Conservation (phyloP, 2,888 invertebrate species). For the Ichneumoninae sp. region DNA sequence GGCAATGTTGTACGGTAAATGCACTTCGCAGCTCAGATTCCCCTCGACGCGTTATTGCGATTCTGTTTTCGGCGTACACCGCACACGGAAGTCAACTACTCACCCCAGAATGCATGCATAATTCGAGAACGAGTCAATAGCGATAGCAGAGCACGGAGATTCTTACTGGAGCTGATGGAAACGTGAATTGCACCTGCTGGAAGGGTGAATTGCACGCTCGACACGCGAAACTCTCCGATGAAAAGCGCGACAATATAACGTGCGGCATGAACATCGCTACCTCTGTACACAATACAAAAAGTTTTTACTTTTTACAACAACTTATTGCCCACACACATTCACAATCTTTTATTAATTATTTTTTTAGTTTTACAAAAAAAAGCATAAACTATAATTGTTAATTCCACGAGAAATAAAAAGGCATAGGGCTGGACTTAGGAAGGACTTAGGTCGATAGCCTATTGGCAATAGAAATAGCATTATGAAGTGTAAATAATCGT, state of each 20-base stretch:
- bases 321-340: no score
- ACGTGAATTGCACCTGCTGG: background rate
- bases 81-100: background rate
- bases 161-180: background rate
- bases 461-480: no score
- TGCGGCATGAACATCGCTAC: background rate
- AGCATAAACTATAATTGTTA: no score
- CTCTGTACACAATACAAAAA: no score
- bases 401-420: no score
- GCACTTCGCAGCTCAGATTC: conserved; percentile 30
- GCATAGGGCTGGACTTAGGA: no score
- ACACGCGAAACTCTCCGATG: background rate
- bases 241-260: background rate
- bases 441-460: no score
- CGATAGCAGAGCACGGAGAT: background rate
- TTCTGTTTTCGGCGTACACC: conserved; percentile 21
- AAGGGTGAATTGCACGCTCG: conserved; percentile 4
- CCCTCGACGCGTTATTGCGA: conserved; percentile 44
- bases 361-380: no score
- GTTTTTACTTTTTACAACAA: no score
- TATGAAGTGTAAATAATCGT: no score
- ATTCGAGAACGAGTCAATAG: conserved; percentile 18
- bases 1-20: background rate
- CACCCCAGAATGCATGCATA: background rate
- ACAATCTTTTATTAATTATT: no score